These are phyloP conservation scores for Chloroceryle inda DNA, from an alignment of 2,797 vertebrate species.

Conservation along the genomic window DNA sequence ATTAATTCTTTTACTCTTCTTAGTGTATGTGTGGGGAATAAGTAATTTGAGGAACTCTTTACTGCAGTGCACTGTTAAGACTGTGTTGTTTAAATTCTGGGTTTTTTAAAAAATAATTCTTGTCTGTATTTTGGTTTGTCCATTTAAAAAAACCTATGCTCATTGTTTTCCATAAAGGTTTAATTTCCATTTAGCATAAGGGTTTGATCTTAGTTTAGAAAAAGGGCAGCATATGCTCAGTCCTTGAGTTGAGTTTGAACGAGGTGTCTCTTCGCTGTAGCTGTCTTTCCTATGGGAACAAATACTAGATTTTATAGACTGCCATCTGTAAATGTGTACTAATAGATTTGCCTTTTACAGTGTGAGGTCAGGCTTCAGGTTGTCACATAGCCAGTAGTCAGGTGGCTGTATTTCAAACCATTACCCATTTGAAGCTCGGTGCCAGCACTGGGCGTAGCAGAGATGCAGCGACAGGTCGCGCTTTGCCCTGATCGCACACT, in stretches of 20 bases:
- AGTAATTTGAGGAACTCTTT: neutral
- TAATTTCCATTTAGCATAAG: neutral
- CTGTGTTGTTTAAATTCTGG: neutral
- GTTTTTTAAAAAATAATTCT: neutral
- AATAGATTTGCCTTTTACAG: neutral
- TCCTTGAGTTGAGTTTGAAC: neutral
- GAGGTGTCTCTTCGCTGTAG: neutral
- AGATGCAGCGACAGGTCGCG: rapidly evolving
- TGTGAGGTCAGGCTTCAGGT: neutral
- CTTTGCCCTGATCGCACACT: neutral
- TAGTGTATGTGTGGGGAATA: neutral
- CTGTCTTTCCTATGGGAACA: neutral
- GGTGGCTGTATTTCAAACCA: neutral
- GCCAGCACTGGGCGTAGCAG: rapidly evolving
- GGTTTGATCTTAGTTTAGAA: neutral
- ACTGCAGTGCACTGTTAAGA: neutral
- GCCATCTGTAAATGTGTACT: neutral
- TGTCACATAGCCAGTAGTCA: neutral
- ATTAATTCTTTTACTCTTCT: neutral
- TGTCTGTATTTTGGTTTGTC: neutral
- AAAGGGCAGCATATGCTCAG: neutral
- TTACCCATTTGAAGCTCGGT: neutral
- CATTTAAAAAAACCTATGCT: neutral
- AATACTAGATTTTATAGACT: neutral
- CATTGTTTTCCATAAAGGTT: neutral